A percentile compares a stretch with the other conserved stretches of the same genome.
These are phyloP conservation scores for Tineola bisselliella DNA, from an alignment of 2,888 invertebrate genomes.

Conservation along the genomic window DNA sequence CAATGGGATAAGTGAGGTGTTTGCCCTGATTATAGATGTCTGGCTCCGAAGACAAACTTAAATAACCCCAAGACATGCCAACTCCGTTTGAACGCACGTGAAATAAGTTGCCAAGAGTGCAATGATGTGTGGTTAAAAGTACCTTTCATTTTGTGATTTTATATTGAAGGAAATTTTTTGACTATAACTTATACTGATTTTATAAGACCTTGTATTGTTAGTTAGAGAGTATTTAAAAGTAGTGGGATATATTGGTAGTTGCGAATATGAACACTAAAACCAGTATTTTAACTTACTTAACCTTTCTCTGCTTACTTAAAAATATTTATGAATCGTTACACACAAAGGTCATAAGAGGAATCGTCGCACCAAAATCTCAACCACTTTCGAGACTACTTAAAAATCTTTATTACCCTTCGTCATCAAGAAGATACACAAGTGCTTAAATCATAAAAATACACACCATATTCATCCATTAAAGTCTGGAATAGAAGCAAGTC, in stretches of 20 bases:
- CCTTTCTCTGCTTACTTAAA: no score
- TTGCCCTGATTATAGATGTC: constrained; percentile 3
- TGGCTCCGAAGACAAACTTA: neutral
- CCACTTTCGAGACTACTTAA: constrained; percentile 2
- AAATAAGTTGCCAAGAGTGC: neutral
- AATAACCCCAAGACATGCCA: neutral
- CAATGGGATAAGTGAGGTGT: neutral
- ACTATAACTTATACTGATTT: no score
- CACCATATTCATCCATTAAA: neutral
- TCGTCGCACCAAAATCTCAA: constrained; percentile 13
- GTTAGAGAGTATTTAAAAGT: no score
- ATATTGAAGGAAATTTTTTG: no score
- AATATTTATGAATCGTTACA: neutral
- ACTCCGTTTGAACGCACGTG: neutral
- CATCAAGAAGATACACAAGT: neutral
- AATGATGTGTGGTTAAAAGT: neutral
- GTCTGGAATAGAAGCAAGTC: constrained; percentile 21
- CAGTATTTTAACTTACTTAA: no score
- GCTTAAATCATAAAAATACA: neutral
- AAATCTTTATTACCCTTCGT: neutral
- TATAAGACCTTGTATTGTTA: no score
- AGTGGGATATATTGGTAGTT: no score
- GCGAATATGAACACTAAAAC: no score
- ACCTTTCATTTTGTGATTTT: no score
- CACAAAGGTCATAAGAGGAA: constrained; percentile 14